Base-by-base conservation (phyloP, 2,113 vertebrate genomes). In the Plotosus lineatus region DNA sequence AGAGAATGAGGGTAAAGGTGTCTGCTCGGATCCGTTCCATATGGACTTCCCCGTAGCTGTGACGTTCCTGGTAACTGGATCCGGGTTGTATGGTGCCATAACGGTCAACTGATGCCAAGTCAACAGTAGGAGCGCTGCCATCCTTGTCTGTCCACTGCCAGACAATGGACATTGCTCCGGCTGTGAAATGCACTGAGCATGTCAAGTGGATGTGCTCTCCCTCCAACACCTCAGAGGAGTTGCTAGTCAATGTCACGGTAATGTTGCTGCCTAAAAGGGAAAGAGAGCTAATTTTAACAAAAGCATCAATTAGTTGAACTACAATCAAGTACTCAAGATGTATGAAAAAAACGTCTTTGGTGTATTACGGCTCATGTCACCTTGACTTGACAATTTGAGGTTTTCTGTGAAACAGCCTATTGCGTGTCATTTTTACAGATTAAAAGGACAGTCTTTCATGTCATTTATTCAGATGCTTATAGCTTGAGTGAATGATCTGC, bases 131-230 rank as follows among this genome's bases (percentile, higher is more conserved):
- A 31, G 28, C 93, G 3, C 88, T 89, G 65, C 86, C 94, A 82
- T 95, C 92, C 85, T 91, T 93, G 89, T 96, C 95, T 65, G 91
- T 86, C 75, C 96, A 92, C 88, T 94, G 94, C 98, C 98, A 99
- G 74, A 89, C 48, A 53, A 98, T 85, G 0, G 98, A 97, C 79
- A 98, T 90, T 3, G 92, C 93, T 79, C 94, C 95, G 26, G 92
- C 79, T 1, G 90, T 92, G 0, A 93, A 92, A 69, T 93, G 93
- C 83, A 96, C 90, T 0, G 82, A 91, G 90, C 98, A 99, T 85
- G 90, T 93, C 90, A 99, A 88, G 85, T 90, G 94, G 87, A 99
- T 92, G 86, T 89, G 92, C 44, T 96, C 94, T 0, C 97, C 98
- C 86, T 99, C 98, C 14, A 96, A 91, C 76, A 98, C 92, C 86